Evolutionary conservation across 2,888 invertebrate species (phyloP).

Genomic region (Polia nebulosa): DNA sequence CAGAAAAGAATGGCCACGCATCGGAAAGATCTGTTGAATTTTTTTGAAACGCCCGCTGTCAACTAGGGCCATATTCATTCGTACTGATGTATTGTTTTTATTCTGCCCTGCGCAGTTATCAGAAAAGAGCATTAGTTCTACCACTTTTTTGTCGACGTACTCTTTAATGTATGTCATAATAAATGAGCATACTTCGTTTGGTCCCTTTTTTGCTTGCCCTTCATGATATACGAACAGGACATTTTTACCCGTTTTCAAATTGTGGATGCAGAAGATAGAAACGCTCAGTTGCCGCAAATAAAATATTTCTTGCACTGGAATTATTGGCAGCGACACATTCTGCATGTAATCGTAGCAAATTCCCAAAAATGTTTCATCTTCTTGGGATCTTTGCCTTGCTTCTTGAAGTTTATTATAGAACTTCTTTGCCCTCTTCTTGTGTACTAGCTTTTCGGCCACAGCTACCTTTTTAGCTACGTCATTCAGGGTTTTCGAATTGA

Average conservation of each 20-base stretch:
- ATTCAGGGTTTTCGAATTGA: slow-evolving; percentile 19
- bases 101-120: slow-evolving; percentile 8
- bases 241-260: slow-evolving; percentile 11
- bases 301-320: slow-evolving; percentile 44
- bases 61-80: slow-evolving; percentile 14
- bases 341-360: slow-evolving; percentile 41
- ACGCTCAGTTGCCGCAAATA: slow-evolving; percentile 29
- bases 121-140: slow-evolving; percentile 4
- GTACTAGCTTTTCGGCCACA: slow-evolving; percentile 40
- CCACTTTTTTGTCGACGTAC: slow-evolving; percentile 6
- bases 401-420: neutral
- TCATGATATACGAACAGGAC: slow-evolving; percentile 17
- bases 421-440: slow-evolving; percentile 33
- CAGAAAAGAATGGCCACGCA: slow-evolving; percentile 13
- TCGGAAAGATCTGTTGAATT: slow-evolving; percentile 6
- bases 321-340: slow-evolving; percentile 29
- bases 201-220: slow-evolving; percentile 21
- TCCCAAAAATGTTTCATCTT: slow-evolving; percentile 36
- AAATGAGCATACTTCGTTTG: slow-evolving; percentile 35
- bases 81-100: slow-evolving; percentile 12
- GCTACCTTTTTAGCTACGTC: slow-evolving; percentile 40
- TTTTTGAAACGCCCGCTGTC: slow-evolving; percentile 10
- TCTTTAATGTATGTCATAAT: slow-evolving; percentile 9
- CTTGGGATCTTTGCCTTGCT: slow-evolving; percentile 33
- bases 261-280: neutral